These are phyloP conservation scores for Zenarchopterus dispar DNA, from an alignment of 2,797 vertebrate species.

Conservation along the genomic window DNA sequence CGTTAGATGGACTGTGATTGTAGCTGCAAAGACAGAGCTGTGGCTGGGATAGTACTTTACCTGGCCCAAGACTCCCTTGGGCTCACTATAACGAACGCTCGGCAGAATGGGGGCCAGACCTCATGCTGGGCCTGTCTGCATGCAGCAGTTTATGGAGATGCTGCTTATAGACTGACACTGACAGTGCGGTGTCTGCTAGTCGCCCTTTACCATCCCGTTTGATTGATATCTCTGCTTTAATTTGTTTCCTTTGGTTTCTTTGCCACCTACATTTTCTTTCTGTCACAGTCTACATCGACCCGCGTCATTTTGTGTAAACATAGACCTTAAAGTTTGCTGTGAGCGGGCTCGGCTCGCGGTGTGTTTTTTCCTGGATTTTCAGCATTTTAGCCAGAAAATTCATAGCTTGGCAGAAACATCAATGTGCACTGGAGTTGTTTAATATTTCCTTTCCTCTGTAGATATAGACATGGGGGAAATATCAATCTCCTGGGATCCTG, in stretches of 20 bases:
- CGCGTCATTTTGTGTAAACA: slow-evolving; percentile 42
- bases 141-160: slow-evolving; percentile 78
- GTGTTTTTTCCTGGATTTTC: slow-evolving; percentile 60
- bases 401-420: slow-evolving; percentile 61
- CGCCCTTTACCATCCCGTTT: slow-evolving; percentile 51
- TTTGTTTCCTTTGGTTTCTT: slow-evolving; percentile 48
- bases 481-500: slow-evolving; percentile 77
- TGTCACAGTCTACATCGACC: slow-evolving; percentile 42
- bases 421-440: slow-evolving; percentile 62
- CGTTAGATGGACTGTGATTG: slow-evolving; percentile 49
- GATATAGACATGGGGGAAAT: slow-evolving; percentile 75
- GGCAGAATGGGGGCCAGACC: slow-evolving; percentile 57
- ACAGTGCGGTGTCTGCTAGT: slow-evolving; percentile 67
- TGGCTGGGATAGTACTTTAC: slow-evolving; percentile 80
- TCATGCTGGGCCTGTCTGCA: slow-evolving; percentile 76
- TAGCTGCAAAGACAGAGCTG: slow-evolving; percentile 66
- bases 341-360: slow-evolving; percentile 37
- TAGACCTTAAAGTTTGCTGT: slow-evolving; percentile 28
- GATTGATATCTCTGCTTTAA: slow-evolving; percentile 33
- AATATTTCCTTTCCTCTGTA: slow-evolving; percentile 80
- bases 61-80: slow-evolving; percentile 68
- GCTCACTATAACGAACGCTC: slow-evolving; percentile 68
- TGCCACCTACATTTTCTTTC: slow-evolving; percentile 20
- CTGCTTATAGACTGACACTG: slow-evolving; percentile 72
- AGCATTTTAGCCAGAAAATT: slow-evolving; percentile 65